Base-by-base conservation (phyloP, 2,113 vertebrate genomes). In the Myotis lucifugus region DNA sequence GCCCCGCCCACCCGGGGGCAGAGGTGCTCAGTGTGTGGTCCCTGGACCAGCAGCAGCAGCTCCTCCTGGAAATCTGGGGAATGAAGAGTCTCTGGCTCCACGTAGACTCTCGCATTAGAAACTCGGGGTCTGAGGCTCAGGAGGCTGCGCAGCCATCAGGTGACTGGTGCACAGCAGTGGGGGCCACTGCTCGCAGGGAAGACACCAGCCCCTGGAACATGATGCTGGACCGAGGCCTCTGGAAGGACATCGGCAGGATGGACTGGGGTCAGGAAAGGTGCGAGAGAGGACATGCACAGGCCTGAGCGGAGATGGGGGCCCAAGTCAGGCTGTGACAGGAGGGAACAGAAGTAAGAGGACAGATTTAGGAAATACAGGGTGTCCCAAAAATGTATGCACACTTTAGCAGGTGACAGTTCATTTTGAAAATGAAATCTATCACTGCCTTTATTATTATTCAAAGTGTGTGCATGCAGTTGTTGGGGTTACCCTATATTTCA, bases 261-360 rank as follows among this genome's bases (percentile, higher is more conserved):
- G 18, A 23, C 13, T 73, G 40, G 25, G 46, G 6, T 70, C 66
- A 25, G 77, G 48, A 50, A 37, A 23, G 9, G 27, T 8, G 42
- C 37, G 23, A 19, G 18, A 67, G 32, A 88, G 78, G 46, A 73
- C 7, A 0, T 7, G 5, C 0, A 8, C 2, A 40, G 10, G 12
- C 34, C 29, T 14, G 29, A 19, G 8, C 11, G 17, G 19, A n/a
- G 34, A 64, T 17, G 46, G 10, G 0, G n/a, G 59, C 69, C 56
- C 29, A 1, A 6, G 6, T 21, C 2, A n/a, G 54, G 18, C 34
- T 5, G 1, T 27, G 21, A 23, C 1, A 29, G 21, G 19, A 66
- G 46, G 23, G 21, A 87, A 84, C 6, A 42, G 54, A 74, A 67
- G 18, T 7, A 25, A 48, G 81, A 48, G 32, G 7, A 37, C 69